Evolutionary conservation across 2,888 invertebrate genomes (phyloP).

Genomic region (Leucophenga montana): DNA sequence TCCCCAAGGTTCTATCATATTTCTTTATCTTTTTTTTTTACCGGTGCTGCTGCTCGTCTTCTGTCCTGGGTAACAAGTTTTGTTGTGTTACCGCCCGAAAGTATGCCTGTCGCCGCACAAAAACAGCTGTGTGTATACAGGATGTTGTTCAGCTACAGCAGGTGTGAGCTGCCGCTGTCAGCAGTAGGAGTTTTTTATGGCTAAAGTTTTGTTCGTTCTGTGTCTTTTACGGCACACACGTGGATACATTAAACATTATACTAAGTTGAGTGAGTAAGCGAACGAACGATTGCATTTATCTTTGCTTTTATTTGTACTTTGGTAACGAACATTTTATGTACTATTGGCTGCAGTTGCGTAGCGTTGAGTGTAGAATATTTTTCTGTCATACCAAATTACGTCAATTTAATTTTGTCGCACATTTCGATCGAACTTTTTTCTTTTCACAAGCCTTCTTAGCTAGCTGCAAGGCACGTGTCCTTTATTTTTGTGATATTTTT

Average conservation of each 20-base stretch:
- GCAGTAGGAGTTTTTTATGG: neutral
- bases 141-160: neutral
- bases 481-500: neutral
- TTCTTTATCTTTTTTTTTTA: slow-evolving; percentile 14
- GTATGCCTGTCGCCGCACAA: slow-evolving; percentile 35
- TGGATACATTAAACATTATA: slow-evolving; percentile 52
- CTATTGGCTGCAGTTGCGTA: slow-evolving; percentile 18
- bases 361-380: slow-evolving; percentile 10
- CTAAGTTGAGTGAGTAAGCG: slow-evolving; percentile 41
- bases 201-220: slow-evolving; percentile 8
- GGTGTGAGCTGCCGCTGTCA: slow-evolving; percentile 12
- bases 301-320: slow-evolving; percentile 19
- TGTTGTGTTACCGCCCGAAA: slow-evolving; percentile 54
- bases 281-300: slow-evolving; percentile 54
- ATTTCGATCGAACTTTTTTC: neutral
- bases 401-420: slow-evolving; percentile 31
- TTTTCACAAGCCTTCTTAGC: slow-evolving; percentile 4
- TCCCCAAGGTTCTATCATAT: too few species aligned
- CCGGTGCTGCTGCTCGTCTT: too few species aligned
- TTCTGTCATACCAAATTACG: slow-evolving; percentile 22
- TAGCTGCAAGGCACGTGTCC: neutral
- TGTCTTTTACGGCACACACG: slow-evolving; percentile 40
- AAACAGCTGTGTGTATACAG: slow-evolving; percentile 52
- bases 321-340: neutral
- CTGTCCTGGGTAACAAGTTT: slow-evolving; percentile 55